phyloP scores from a whole-genome alignment of 2,797 vertebrate species.

The Notolepis coatsorum region DNA sequence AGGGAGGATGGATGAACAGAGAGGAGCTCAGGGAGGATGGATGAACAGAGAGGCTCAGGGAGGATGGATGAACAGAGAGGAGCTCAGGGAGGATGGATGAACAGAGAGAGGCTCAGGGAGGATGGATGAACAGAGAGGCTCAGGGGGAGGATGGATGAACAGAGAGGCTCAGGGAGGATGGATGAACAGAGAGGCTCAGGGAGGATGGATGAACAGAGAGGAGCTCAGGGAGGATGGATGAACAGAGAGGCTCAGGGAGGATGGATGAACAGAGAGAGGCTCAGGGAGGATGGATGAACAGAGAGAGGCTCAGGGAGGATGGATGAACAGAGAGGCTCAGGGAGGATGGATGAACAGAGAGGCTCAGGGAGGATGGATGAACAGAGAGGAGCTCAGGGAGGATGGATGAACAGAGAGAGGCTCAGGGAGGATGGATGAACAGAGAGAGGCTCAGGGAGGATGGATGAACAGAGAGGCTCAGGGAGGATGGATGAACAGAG shows the following conservation, averaged over 20 bases:
- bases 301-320: too few species aligned
- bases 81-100: background rate
- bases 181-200: too few species aligned
- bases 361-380: too few species aligned
- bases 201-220: constrained; percentile 16
- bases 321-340: constrained; percentile 8
- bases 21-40: background rate
- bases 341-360: constrained; percentile 6
- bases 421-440: too few species aligned
- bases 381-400: background rate
- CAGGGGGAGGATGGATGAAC: too few species aligned
- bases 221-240: background rate
- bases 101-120: constrained; percentile 4
- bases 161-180: background rate
- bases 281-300: constrained; percentile 1
- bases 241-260: too few species aligned
- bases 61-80: constrained; percentile 15
- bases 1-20: too few species aligned
- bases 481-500: constrained; percentile 17
- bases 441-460: background rate
- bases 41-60: too few species aligned
- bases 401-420: constrained; percentile 13
- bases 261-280: constrained; percentile 12
- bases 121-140: constrained; percentile 13
- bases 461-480: constrained; percentile 16